Evolutionary conservation across 92 coral and sea anemone species (phyloP), one percentile per base, ranked within the genome.

Genomic region (Virgularia gustaviana): DNA sequence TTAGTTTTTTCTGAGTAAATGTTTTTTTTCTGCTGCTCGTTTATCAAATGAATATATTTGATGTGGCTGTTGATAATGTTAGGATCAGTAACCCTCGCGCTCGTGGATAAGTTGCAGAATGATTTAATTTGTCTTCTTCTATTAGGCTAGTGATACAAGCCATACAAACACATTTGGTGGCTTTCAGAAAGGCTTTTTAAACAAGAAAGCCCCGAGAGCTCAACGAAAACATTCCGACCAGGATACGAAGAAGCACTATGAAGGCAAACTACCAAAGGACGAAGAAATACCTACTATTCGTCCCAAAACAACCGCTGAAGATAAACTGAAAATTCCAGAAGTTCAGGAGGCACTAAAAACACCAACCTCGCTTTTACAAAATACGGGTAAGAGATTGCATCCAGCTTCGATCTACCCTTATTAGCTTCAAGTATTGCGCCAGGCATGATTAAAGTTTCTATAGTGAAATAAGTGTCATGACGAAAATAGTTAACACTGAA

Each of bases 331-430:
- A 71, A 79, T 89, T 18, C 84, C 86, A 7, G 90, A 89, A 49
- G 96, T 89, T 8, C 96, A 89, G 68, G 88, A 89, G 39, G 96
- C 96, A 27, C 83, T 89, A 90, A 83, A 89, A 39, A 61, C 85
- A 24, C n/a, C n/a, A n/a, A 53, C 70, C 38, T 85, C 88, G 41
- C 67, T 79, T 37, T 78, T 89, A 23, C 70, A 89, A 18, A 86
- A 60, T 63, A 75, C 80, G 83, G 90, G 96, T 88, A 35, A n/a
- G n/a, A n/a, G n/a, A n/a, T n/a, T n/a, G n/a, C n/a, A n/a, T n/a
- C n/a, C n/a, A n/a, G n/a, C n/a, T n/a, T n/a, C 13, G 51, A 43
- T 13, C 4, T 4, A 43, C 51, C 51, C 51, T 43, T 2, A 43
- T 43, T n/a, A n/a, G n/a, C n/a, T n/a, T n/a, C n/a, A n/a, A n/a